phyloP scores from a whole-genome alignment of 2,113 vertebrate species.

The Tupaia tana region DNA sequence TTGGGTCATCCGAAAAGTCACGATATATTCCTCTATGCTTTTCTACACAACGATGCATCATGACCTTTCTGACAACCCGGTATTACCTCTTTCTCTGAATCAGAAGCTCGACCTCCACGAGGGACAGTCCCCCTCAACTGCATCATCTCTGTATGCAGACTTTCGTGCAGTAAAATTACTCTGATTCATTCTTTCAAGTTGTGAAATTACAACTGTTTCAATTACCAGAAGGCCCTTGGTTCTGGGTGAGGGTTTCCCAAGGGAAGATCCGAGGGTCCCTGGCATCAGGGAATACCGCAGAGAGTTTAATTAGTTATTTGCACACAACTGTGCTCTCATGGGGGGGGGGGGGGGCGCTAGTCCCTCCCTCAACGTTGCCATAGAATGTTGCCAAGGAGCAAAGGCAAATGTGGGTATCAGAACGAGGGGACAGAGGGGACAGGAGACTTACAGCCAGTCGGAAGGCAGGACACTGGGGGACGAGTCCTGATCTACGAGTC shows the following conservation, averaged over 20 bases:
- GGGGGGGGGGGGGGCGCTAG: too few species aligned
- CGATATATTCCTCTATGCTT: too few species aligned
- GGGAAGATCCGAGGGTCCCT: neutral
- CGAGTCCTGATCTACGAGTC: neutral
- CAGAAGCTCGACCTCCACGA: neutral
- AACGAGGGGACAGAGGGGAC: neutral
- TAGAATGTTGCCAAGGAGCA: too few species aligned
- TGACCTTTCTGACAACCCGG: too few species aligned
- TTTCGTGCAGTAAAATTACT: neutral
- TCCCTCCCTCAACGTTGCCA: too few species aligned
- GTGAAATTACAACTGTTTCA: neutral
- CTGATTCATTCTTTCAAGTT: neutral
- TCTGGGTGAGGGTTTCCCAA: neutral
- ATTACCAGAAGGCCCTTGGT: neutral
- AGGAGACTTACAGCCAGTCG: neutral
- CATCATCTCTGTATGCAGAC: neutral
- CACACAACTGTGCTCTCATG: too few species aligned
- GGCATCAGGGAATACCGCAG: neutral
- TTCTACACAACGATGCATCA: too few species aligned
- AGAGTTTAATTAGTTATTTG: neutral
- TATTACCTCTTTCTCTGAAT: neutral
- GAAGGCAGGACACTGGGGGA: neutral
- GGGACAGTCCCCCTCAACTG: rapidly evolving
- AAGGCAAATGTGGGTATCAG: neutral
- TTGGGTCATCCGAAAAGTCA: too few species aligned